These are phyloP conservation scores for Scortum barcoo DNA, from an alignment of 2,113 vertebrate genomes.

Conservation along the genomic window DNA sequence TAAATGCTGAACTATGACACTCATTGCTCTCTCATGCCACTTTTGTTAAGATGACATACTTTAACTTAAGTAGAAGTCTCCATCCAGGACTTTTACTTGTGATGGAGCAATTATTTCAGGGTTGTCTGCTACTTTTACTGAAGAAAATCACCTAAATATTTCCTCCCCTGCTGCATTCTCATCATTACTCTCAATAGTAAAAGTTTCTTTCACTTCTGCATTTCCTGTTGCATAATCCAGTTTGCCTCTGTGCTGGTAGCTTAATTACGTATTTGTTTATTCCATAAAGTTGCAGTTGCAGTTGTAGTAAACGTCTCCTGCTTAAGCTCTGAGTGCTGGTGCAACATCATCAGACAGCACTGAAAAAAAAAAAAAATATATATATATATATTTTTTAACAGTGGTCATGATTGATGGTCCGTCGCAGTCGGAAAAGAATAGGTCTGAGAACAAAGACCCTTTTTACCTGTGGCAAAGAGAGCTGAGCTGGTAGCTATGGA, in stretches of 20 bases:
- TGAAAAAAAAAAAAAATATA: not conserved
- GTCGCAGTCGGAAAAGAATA: constrained; percentile 9
- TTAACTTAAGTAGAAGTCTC: not conserved
- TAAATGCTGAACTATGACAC: not conserved
- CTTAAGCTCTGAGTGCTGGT: not conserved
- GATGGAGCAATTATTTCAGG: not conserved
- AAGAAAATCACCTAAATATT: not conserved
- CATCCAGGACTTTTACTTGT: not conserved
- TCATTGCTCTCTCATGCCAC: not conserved
- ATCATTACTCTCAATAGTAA: not conserved
- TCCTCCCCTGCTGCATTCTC: not conserved
- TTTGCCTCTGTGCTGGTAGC: not conserved
- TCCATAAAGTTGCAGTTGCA: not conserved
- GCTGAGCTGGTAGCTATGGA: constrained; percentile 51
- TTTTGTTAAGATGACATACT: no score
- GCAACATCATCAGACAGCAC: not conserved
- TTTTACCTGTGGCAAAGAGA: constrained; percentile 28
- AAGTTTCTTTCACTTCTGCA: not conserved
- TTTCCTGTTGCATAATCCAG: not conserved
- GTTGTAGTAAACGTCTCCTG: not conserved
- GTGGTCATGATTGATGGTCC: constrained; percentile 18
- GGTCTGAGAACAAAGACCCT: constrained; percentile 7
- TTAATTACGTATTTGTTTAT: not conserved
- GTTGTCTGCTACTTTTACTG: not conserved
- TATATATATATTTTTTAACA: not conserved